These are phyloP conservation scores for Xerus rutilus DNA, from an alignment of 2,797 vertebrate species.

Conservation along the genomic window DNA sequence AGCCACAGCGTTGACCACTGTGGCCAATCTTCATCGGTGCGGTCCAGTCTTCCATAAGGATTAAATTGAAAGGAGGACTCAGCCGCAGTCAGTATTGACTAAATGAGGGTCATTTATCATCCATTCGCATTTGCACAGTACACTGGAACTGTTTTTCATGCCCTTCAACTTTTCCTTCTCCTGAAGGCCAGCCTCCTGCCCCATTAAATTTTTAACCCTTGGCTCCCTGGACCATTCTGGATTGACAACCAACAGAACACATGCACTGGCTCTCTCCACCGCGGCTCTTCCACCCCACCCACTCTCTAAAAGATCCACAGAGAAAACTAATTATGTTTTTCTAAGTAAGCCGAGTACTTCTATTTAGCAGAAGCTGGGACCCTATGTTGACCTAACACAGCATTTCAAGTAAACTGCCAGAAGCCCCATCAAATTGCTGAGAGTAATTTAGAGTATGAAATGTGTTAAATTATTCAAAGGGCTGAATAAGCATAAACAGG, in stretches of 20 bases:
- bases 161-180: constrained; percentile 61
- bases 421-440: constrained; percentile 93
- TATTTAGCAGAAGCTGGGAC: constrained; percentile 90
- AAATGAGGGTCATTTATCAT: constrained; percentile 61
- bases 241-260: background rate
- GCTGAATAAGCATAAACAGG: constrained; percentile 97
- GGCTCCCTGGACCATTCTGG: background rate
- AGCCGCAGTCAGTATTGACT: background rate
- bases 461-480: constrained; percentile 95
- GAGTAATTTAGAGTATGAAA: constrained; percentile 96
- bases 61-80: constrained; percentile 54
- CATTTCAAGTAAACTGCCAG: constrained; percentile 91
- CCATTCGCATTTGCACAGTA: background rate
- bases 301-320: constrained; percentile 70
- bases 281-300: background rate
- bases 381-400: constrained; percentile 91
- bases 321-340: constrained; percentile 88
- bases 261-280: background rate
- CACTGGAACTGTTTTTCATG: constrained; percentile 35
- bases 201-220: constrained; percentile 75
- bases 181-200: constrained; percentile 60
- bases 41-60: background rate
- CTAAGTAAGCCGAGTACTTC: constrained; percentile 89
- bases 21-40: background rate
- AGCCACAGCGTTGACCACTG: rapidly evolving